These are phyloP conservation scores for Drosophila meridionalis DNA, from an alignment of 2,888 invertebrate genomes.

Conservation along the genomic window DNA sequence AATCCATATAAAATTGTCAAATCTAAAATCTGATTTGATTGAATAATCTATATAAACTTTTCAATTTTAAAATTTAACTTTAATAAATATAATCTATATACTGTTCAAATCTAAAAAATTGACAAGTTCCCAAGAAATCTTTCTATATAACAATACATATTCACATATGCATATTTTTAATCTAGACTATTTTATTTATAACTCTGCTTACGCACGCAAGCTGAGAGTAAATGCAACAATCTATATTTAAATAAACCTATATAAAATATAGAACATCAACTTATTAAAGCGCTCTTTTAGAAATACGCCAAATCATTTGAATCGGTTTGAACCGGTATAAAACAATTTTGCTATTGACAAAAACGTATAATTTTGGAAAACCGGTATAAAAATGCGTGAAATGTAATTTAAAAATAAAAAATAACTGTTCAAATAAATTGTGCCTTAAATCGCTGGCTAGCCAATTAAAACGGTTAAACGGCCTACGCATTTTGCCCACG, in stretches of 20 bases:
- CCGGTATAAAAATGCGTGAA: not conserved
- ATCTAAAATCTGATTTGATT: not conserved
- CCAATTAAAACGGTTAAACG: conserved; percentile 15
- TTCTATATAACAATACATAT: not conserved
- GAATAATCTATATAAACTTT: not conserved
- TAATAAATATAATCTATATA: not conserved
- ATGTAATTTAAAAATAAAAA: conserved; percentile 14
- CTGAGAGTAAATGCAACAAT: conserved; percentile 3
- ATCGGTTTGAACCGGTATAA: conserved; percentile 6
- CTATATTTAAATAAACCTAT: not conserved
- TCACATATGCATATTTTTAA: not conserved
- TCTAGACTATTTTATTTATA: conserved; percentile 9
- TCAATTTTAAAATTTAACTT: not conserved
- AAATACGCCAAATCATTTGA: not conserved
- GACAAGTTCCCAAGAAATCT: not conserved
- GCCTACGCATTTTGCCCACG: conserved; percentile 50
- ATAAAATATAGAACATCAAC: not conserved
- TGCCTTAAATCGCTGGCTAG: conserved; percentile 19
- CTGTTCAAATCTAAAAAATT: not conserved
- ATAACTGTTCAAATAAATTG: conserved; percentile 13
- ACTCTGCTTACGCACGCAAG: not conserved
- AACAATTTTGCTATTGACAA: not conserved
- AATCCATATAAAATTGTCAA: not conserved
- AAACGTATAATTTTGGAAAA: not conserved
- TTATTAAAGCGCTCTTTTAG: not conserved